Conservation (phyloP, 2,888 invertebrate genomes). For the Heliconius sara region DNA sequence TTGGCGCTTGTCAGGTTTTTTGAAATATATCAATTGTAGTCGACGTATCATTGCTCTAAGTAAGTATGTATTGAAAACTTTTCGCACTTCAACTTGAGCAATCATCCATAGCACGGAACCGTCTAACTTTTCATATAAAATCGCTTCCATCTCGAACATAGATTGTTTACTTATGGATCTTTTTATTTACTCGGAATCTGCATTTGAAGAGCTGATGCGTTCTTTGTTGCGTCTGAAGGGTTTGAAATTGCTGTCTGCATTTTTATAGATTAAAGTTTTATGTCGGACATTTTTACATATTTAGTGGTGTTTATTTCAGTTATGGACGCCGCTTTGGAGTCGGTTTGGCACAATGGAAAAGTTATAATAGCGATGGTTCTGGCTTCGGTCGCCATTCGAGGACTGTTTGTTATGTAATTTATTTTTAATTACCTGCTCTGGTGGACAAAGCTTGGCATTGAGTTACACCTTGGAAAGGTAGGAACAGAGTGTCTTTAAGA, state of each 20-base stretch:
- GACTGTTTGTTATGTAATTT: not conserved
- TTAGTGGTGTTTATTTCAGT: not conserved
- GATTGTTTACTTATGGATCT: slow-evolving; percentile 33
- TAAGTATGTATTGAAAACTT: slow-evolving; percentile 31
- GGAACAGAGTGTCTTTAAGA: too few relatives aligned
- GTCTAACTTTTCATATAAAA: slow-evolving; percentile 38
- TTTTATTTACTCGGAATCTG: slow-evolving; percentile 36
- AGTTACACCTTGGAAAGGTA: not conserved
- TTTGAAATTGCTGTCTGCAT: slow-evolving; percentile 8
- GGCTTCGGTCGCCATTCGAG: not conserved
- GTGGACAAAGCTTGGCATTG: not conserved
- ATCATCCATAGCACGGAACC: slow-evolving; percentile 27
- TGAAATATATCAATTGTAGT: slow-evolving; percentile 4
- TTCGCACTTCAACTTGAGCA: slow-evolving; percentile 27
- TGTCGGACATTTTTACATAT: not conserved
- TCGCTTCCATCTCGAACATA: slow-evolving; percentile 33
- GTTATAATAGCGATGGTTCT: not conserved
- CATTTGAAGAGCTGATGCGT: slow-evolving; percentile 33
- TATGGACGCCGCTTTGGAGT: not conserved
- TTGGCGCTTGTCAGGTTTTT: not conserved
- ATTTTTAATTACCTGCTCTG: not conserved
- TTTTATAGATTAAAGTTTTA: slow-evolving; percentile 13
- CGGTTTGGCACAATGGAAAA: not conserved
- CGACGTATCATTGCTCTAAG: slow-evolving; percentile 12
- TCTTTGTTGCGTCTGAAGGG: slow-evolving; percentile 20